phyloP scores from a whole-genome alignment of 2,797 vertebrate species.

The Brachyrhaphis roseni region DNA sequence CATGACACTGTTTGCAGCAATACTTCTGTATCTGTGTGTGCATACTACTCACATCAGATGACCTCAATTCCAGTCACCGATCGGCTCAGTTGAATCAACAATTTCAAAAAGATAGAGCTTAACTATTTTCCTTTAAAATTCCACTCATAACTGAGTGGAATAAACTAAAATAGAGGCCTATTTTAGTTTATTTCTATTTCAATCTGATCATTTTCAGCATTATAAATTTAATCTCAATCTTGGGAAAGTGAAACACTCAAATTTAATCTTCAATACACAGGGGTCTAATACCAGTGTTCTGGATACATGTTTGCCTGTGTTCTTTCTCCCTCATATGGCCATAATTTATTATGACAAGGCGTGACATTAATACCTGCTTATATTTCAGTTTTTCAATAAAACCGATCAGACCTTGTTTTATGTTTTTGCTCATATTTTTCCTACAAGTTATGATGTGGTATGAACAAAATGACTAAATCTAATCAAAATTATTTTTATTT shows the following conservation, averaged over 20 bases:
- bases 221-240: not conserved
- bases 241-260: not conserved
- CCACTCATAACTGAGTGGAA: not conserved
- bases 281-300: not conserved
- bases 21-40: constrained; percentile 4
- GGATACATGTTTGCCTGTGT: not conserved
- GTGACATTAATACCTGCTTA: not conserved
- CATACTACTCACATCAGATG: not conserved
- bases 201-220: not conserved
- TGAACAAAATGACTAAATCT: not conserved
- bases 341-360: not conserved
- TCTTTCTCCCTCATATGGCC: not conserved
- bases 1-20: constrained; percentile 28
- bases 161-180: too few relatives aligned
- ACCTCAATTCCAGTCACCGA: not conserved
- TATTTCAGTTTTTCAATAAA: not conserved
- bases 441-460: not conserved
- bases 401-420: not conserved
- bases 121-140: not conserved
- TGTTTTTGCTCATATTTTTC: not conserved
- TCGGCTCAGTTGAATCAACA: not conserved
- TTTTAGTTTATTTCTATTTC: not conserved
- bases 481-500: not conserved
- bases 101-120: not conserved
- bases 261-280: not conserved